These are phyloP conservation scores for Limenitis camilla DNA, from an alignment of 2,888 invertebrate genomes.

Conservation along the genomic window DNA sequence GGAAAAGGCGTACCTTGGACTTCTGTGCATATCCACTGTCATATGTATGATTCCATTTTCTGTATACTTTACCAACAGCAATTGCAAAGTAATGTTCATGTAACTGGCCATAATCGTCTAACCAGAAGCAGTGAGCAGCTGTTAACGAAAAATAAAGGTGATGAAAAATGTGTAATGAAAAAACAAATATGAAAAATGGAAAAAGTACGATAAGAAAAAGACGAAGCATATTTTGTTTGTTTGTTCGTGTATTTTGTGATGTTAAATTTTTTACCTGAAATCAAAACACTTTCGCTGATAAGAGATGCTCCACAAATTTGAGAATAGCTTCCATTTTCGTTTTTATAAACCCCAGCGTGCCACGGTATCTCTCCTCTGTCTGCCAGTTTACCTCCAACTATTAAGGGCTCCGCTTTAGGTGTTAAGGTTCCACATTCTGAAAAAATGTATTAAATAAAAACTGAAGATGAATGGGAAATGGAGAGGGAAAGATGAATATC, in stretches of 20 bases:
- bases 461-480: too few species aligned
- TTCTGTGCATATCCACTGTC: conserved; percentile 36
- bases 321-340: conserved; percentile 44
- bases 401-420: conserved; percentile 39
- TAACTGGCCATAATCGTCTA: conserved; percentile 26
- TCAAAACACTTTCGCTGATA: conserved; percentile 43
- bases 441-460: too few species aligned
- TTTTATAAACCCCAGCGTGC: conserved; percentile 71
- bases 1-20: conserved; percentile 38
- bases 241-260: too few species aligned
- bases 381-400: conserved; percentile 49
- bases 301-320: conserved; percentile 75
- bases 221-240: too few species aligned
- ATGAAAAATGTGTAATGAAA: too few species aligned
- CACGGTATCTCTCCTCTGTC: conserved; percentile 64
- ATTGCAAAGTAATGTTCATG: conserved; percentile 37
- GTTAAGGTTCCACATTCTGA: conserved; percentile 45
- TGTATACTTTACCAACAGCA: conserved; percentile 47
- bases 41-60: conserved; percentile 36
- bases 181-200: neutral
- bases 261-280: conserved; percentile 40
- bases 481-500: too few species aligned
- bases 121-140: conserved; percentile 57
- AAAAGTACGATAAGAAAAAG: too few species aligned
- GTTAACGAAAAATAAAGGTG: conserved; percentile 4